Evolutionary conservation across 2,797 vertebrate genomes (phyloP), one percentile per base, ranked within the genome.

Genomic region (Enteromius argenteus): DNA sequence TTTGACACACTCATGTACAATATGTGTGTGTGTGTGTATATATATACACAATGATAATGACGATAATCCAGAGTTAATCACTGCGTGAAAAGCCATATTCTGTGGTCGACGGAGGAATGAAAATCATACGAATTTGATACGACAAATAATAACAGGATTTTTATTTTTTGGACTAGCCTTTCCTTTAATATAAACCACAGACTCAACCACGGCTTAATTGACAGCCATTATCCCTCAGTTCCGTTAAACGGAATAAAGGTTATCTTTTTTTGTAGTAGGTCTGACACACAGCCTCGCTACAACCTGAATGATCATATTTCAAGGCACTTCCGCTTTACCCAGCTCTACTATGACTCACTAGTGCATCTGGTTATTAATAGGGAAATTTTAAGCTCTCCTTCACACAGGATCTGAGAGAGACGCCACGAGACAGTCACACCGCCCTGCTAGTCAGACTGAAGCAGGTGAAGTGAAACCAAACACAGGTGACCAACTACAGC

Each of bases 401-500:
- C 23, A 32, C 69, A 1, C 82, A 56, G 82, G 83, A 85, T 83
- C 37, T 78, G 85, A 84, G 73, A 85, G n/a, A 56, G 42, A 49
- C 3, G 30, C 53, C 42, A 72, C 35, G 32, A 30, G 23, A 80
- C 44, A 39, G 42, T 58, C 9, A 27, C 42, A 79, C 60, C 8
- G 15, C 7, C 56, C 58, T 35, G 21, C 37, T 35, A 35, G 30
- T 68, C 30, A 21, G 56, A 44, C 17, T n/a, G 49, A 23, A 46
- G 30, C 71, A 81, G 79, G 77, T 75, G 72, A 86, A 86, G 80
- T 85, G 84, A 88, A 89, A 90, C 86, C 72, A 13, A 46, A 73
- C 5, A 58, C 71, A 74, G 83, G 76, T 78, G 44, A 75, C 39
- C 19, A 5, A 35, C 0, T 32, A 15, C 9, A 32, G 9, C 8